Base-by-base conservation (phyloP, 2,888 invertebrate species). In the Caenorhabditis angaria region DNA sequence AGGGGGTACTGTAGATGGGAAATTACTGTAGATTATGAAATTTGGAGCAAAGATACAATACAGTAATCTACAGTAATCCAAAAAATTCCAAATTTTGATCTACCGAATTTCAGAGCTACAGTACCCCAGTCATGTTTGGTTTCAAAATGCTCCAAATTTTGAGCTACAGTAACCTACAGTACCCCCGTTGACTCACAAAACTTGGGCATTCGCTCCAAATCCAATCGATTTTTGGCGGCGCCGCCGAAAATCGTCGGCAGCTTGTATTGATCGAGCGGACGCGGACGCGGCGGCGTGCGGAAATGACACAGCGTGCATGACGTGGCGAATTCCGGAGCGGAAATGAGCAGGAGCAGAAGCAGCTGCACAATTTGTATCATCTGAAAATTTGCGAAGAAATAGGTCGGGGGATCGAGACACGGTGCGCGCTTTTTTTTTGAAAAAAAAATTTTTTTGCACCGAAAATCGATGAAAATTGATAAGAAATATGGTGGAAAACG, bases 231-330 rank as follows among this genome's bases (percentile, higher is more conserved):
- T n/a, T n/a, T n/a, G n/a, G 12, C 32, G 6, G 5, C 14, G 3
- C 72, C 60, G 14, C 73, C 72, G 18, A 68, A 8, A 48, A 35
- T 69, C n/a, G n/a, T n/a, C 4, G 86, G 86, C 18, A 86, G 67
- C 29, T 84, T 80, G 65, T 87, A 85, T 64, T 86, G 86, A 67
- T 86, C 86, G 57, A 86, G 66, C 8, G 86, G 86, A 29, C 84
- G 76, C 0, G 86, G 86, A 41, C 82, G 54, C 2, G 83, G 83
- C 18, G 83, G 83, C 4, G 74, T 73, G 50, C 81, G 65, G 32
- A 81, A 70, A 27, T 75, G 76, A 63, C 82, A 82, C 1, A 82
- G 69, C 12, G 80, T 76, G 65, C 82, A 82, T 10, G 55, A 66
- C n/a, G n/a, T 1, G 8, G 50, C 18, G 2, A 51, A 55, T 12